phyloP scores from a whole-genome alignment of 1,140 invertebrate species.

The Drosophila varians region DNA sequence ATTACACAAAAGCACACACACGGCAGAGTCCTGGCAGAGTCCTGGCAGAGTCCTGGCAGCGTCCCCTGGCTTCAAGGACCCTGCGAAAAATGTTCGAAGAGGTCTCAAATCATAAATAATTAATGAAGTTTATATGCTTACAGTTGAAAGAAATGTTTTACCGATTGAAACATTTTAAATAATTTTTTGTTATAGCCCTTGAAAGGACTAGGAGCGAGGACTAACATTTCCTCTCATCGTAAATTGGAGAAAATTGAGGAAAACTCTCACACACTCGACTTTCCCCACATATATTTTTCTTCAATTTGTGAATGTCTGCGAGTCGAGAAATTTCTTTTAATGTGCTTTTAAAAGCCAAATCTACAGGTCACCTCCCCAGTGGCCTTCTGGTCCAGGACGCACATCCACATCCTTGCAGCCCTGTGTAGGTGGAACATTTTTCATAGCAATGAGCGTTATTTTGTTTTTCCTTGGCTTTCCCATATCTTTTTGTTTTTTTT shows the following conservation, averaged over 20 bases:
- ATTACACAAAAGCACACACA: conserved; percentile 24
- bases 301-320: conserved; percentile 52
- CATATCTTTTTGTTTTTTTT: background rate
- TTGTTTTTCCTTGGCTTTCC: conserved; percentile 67
- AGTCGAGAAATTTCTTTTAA: conserved; percentile 69
- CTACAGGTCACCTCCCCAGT: conserved; percentile 55
- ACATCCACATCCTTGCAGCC: background rate
- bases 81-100: background rate
- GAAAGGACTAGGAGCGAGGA: too few species aligned
- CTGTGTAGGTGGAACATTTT: conserved; percentile 30
- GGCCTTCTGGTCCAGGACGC: conserved; percentile 24
- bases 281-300: conserved; percentile 46
- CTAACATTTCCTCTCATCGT: background rate
- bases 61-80: background rate
- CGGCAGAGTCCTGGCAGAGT: too few species aligned
- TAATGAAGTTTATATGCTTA: background rate
- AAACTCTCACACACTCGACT: conserved; percentile 3
- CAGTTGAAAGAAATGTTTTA: background rate
- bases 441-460: conserved; percentile 61
- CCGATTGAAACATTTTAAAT: background rate
- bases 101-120: too few species aligned
- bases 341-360: conserved; percentile 78
- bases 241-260: background rate
- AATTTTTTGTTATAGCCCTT: background rate
- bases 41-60: too few species aligned